Conservation (phyloP, 2,113 vertebrate genomes). For the Catharus fuscescens region DNA sequence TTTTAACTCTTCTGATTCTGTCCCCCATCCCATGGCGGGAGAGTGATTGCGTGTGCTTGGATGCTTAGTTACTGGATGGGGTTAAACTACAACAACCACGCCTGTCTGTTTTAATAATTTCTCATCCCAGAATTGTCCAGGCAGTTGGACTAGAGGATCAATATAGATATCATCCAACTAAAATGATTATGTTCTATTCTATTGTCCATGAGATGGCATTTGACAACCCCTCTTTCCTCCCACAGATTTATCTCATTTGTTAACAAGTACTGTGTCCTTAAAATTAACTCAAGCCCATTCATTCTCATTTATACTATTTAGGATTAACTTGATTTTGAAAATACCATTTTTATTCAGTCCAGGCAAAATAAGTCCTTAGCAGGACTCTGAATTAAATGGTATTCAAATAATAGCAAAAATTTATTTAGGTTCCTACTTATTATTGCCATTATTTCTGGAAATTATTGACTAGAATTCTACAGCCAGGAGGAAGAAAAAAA, state of each 20-base stretch:
- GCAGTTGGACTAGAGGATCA: background rate
- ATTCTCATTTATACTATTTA: background rate
- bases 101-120: background rate
- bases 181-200: background rate
- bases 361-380: background rate
- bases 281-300: background rate
- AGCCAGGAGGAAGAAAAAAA: background rate
- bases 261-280: background rate
- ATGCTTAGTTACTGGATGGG: background rate
- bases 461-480: background rate
- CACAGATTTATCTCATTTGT: background rate
- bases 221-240: background rate
- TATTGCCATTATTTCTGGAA: background rate
- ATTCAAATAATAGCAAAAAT: background rate
- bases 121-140: background rate
- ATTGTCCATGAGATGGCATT: background rate
- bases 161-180: background rate
- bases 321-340: background rate
- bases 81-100: background rate
- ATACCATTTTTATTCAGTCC: background rate
- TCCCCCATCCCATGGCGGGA: accelerated
- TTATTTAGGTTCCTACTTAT: background rate
- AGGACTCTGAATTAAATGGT: background rate
- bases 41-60: background rate
- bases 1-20: background rate